Evolutionary conservation across 64 coral and sea anemone species (phyloP).

Genomic region (Hydrozoanthus tunicans): DNA sequence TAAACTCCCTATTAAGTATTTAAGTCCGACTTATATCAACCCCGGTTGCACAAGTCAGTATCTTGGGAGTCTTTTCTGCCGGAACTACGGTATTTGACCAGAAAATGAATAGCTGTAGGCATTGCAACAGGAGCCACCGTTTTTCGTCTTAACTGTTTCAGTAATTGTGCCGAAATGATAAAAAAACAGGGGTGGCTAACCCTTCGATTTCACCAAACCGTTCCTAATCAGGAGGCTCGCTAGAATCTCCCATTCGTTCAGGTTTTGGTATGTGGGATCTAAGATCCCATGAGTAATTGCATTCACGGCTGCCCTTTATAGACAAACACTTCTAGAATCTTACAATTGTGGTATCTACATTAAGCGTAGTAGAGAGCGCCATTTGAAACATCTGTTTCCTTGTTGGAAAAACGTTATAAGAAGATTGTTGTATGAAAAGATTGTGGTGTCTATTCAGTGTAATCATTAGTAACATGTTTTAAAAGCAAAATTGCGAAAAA

Average conservation of each 20-base stretch:
- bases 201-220: constrained; percentile 86
- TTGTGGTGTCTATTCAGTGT: background rate
- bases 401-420: background rate
- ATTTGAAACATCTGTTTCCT: background rate
- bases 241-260: constrained; percentile 81
- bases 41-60: too few species aligned
- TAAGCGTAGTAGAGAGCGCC: background rate
- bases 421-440: background rate
- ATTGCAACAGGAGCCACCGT: too few species aligned
- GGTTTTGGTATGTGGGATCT: constrained; percentile 64
- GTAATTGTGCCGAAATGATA: background rate
- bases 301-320: background rate
- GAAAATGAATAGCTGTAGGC: too few species aligned
- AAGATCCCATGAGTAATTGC: background rate
- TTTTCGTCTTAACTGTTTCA: too few species aligned
- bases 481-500: background rate
- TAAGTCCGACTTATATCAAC: too few species aligned
- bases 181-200: constrained; percentile 77
- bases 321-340: background rate
- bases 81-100: too few species aligned
- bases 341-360: background rate
- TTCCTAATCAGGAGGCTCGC: constrained; percentile 81
- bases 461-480: background rate
- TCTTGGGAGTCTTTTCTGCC: too few species aligned
- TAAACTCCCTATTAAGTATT: too few species aligned